Percentiles rank a stretch among this genome's conserved stretches.
phyloP scores from a whole-genome alignment of 2,888 invertebrate genomes.

The Scaptomyza polygonia region DNA sequence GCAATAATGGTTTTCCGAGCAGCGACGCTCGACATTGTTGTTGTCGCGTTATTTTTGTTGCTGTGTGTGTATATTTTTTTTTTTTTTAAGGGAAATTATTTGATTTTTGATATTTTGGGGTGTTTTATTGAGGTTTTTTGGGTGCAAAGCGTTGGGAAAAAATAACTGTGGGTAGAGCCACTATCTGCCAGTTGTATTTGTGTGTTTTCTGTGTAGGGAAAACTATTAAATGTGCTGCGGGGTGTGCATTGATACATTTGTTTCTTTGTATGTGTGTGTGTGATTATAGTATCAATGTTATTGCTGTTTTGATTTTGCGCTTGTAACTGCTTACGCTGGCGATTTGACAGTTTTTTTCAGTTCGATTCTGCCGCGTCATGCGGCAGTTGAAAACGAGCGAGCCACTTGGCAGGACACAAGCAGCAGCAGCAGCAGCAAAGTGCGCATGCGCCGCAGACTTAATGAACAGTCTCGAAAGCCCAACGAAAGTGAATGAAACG shows the following conservation, averaged over 20 bases:
- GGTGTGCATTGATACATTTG: conserved; percentile 52
- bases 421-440: conserved; percentile 59
- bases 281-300: conserved; percentile 78
- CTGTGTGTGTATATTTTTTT: conserved; percentile 31
- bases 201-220: conserved; percentile 52
- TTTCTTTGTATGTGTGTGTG: conserved; percentile 42
- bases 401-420: conserved; percentile 83
- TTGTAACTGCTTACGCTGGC: conserved; percentile 53
- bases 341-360: conserved; percentile 67
- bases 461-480: conserved; percentile 31
- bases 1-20: conserved; percentile 81
- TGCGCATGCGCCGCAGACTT: conserved; percentile 63
- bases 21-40: conserved; percentile 58
- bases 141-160: conserved; percentile 50
- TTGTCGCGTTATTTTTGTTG: conserved; percentile 46
- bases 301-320: conserved; percentile 77
- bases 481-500: conserved; percentile 28
- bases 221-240: conserved; percentile 69
- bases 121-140: conserved; percentile 83
- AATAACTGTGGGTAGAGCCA: conserved; percentile 48
- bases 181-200: conserved; percentile 28
- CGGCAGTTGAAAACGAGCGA: conserved; percentile 81
- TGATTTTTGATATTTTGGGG: conserved; percentile 84
- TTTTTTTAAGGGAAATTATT: conserved; percentile 83
- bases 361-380: conserved; percentile 80